phyloP scores from a whole-genome alignment of 2,113 vertebrate species.

The Macrotis lagotis region DNA sequence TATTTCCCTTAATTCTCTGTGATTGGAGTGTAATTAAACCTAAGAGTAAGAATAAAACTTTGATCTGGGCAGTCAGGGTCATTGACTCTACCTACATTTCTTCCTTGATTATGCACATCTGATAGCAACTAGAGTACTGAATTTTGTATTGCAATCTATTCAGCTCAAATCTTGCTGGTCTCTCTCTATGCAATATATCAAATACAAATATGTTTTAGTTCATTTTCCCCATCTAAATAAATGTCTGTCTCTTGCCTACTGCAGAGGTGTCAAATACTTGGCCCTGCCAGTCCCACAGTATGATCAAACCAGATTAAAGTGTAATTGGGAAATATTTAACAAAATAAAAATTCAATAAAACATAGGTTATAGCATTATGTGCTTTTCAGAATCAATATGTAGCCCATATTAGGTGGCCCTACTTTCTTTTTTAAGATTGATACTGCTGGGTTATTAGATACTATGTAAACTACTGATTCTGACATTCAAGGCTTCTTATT shows the following conservation, averaged over 20 bases:
- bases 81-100: not conserved
- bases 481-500: not conserved
- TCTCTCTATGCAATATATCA: not conserved
- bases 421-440: not conserved
- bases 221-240: not conserved
- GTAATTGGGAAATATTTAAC: not conserved
- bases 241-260: not conserved
- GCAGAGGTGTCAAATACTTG: not conserved
- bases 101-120: not conserved
- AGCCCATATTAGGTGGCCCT: not conserved
- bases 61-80: not conserved
- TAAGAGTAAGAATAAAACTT: not conserved
- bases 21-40: not conserved
- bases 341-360: not conserved
- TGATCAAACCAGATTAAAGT: not conserved
- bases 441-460: not conserved
- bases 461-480: not conserved
- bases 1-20: not conserved
- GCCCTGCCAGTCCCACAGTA: not conserved
- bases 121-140: not conserved
- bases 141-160: not conserved
- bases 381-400: not conserved
- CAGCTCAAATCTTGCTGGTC: not conserved
- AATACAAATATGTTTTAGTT: not conserved
- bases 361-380: not conserved